These are phyloP conservation scores for Drosophila prosaltans DNA, from an alignment of 1,140 invertebrate species.

Conservation along the genomic window DNA sequence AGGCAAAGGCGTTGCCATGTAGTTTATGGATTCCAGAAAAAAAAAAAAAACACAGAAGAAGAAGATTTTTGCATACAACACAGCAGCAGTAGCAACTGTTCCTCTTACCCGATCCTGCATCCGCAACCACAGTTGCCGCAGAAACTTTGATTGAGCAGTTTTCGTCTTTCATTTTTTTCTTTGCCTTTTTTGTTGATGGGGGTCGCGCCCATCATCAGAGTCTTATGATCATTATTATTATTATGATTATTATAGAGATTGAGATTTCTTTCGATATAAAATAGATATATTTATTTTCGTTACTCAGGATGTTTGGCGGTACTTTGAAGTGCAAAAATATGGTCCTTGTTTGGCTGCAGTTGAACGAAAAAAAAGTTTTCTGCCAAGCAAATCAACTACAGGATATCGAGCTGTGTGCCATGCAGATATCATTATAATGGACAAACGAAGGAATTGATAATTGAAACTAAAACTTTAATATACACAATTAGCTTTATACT, in stretches of 20 bases:
- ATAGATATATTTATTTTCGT: constrained; percentile 3
- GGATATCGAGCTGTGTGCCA: neutral
- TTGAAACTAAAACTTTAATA: constrained; percentile 8
- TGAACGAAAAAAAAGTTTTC: neutral
- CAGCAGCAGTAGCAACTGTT: neutral
- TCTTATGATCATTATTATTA: constrained; percentile 20
- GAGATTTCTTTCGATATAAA: constrained; percentile 9
- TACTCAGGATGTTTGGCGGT: neutral
- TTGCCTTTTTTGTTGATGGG: constrained; percentile 1
- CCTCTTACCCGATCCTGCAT: neutral
- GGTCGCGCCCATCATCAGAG: constrained; percentile 31
- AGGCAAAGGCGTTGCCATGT: constrained; percentile 9
- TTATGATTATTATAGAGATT: constrained; percentile 3
- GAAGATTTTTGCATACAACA: constrained; percentile 11
- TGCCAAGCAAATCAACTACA: neutral
- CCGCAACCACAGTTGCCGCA: neutral
- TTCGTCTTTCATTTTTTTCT: neutral
- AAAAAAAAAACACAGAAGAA: too few relatives aligned
- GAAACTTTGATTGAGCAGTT: constrained; percentile 13
- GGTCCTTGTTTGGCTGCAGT: constrained; percentile 1
- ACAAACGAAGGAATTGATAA: neutral
- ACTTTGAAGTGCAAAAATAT: constrained; percentile 10
- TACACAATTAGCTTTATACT: neutral
- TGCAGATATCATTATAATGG: neutral
- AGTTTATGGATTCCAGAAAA: constrained; percentile 3